Evolutionary conservation across 2,888 invertebrate genomes (phyloP), one percentile per base, ranked within the genome.

Genomic region (Cryptocheilus praepositus): DNA sequence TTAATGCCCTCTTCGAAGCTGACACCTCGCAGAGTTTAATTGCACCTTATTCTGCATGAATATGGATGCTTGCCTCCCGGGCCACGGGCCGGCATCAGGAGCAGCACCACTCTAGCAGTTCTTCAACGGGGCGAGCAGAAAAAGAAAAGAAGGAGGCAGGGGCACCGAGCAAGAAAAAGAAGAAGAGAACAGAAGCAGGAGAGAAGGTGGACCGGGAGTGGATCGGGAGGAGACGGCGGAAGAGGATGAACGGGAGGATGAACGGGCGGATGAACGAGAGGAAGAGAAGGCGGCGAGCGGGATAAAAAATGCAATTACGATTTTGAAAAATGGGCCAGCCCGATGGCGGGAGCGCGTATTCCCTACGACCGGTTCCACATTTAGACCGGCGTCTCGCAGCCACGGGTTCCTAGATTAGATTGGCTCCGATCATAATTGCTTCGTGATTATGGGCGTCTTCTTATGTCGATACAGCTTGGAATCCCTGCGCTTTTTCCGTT

Each of bases 41-140:
- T 88, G 88, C 86, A 87, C 87, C 88, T 88, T 86, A 87, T 88
- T 88, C 86, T 71, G 80, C 86, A 88, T 88, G 88, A 88, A 88
- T 88, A 88, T 88, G 88, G 86, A 88, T 88, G 87, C 81, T 70
- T 86, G 84, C 85, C 85, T 85, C 78, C 81, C 84, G 86, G 86
- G 80, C 82, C 77, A 71, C 64, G 54, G 55, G 63, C 52, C 70
- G 55, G n/a, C 63, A 45, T 65, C 66, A 53, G 70, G 72, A 72
- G 70, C 71, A 64, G 67, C 72, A 63, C 65, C 59, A 58, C 22
- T 46, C 21, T 25, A 16, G 51, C 51, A 57, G 36, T 7, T 36
- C 36, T 36, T 11, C 36, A 75, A 68, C 77, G 70, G 64, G 72
- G 73, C 69, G 70, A 53, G 60, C 16, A 54, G 43, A 54, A 18